Percentiles rank a stretch among this genome's conserved stretches.
Conservation (phyloP, 2,888 invertebrate species). For the Perithous albicinctus region DNA sequence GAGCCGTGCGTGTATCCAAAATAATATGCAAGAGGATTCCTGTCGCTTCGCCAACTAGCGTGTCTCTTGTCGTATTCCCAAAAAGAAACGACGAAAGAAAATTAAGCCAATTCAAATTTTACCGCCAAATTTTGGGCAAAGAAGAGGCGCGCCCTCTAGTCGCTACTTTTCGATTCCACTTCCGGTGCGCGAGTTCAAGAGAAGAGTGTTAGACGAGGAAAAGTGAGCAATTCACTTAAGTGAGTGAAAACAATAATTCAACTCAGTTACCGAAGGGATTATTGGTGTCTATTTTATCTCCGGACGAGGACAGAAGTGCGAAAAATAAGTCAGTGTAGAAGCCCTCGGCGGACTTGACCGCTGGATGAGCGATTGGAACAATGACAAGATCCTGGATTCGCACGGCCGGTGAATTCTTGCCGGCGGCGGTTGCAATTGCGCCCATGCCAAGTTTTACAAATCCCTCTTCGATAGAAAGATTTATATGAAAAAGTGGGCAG, state of each 20-base stretch:
- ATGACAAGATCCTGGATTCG: slow-evolving; percentile 1
- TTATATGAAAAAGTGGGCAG: background rate
- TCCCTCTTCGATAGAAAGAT: background rate
- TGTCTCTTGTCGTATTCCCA: background rate
- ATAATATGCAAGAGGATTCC: background rate
- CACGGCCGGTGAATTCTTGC: background rate
- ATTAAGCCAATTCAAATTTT: too few relatives aligned
- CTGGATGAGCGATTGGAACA: background rate
- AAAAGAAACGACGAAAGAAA: background rate
- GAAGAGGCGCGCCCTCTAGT: background rate
- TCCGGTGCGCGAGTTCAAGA: background rate
- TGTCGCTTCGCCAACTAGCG: background rate
- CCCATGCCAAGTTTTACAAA: background rate
- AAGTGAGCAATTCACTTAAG: background rate
- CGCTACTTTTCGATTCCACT: background rate
- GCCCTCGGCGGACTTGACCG: background rate
- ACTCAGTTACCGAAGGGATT: background rate
- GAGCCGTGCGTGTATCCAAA: slow-evolving; percentile 75
- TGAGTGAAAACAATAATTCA: background rate
- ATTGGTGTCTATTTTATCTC: background rate
- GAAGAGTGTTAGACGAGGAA: background rate
- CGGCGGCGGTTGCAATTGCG: background rate
- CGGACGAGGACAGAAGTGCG: background rate
- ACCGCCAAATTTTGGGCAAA: background rate
- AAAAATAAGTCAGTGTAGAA: background rate